phyloP scores from a whole-genome alignment of 2,113 vertebrate species.

The Suncus etruscus region DNA sequence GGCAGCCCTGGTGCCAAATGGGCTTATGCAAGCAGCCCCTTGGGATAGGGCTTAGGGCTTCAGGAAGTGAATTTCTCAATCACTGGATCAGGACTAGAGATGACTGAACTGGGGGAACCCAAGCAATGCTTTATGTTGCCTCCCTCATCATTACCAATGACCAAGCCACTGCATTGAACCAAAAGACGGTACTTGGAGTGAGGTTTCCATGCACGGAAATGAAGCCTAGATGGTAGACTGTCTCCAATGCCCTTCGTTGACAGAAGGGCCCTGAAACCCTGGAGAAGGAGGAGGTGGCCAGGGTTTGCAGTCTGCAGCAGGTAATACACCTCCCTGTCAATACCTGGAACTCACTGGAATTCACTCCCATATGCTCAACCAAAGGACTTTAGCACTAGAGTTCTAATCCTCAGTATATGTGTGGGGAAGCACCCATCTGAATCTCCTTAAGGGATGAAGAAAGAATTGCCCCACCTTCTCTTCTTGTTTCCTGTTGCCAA shows the following conservation, averaged over 20 bases:
- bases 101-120: not conserved
- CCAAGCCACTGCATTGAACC: not conserved
- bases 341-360: not conserved
- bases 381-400: not conserved
- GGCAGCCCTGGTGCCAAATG: not conserved
- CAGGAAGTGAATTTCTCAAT: slow-evolving; percentile 1
- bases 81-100: not conserved
- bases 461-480: slow-evolving; percentile 76
- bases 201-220: slow-evolving; percentile 30
- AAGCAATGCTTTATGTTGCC: not conserved
- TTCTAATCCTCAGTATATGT: slow-evolving; percentile 45
- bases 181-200: not conserved
- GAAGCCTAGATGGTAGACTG: not conserved
- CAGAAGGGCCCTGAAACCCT: not conserved
- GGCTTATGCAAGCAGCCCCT: not conserved
- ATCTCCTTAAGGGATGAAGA: slow-evolving; percentile 61
- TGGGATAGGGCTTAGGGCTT: not conserved
- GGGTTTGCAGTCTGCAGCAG: not conserved
- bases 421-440: slow-evolving; percentile 16
- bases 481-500: slow-evolving; percentile 73
- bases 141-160: not conserved
- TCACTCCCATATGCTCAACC: not conserved
- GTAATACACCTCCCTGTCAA: not conserved
- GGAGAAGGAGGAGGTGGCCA: not conserved
- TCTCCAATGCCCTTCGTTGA: not conserved